Percentiles rank a stretch among this genome's conserved stretches.
phyloP scores from a whole-genome alignment of 2,113 vertebrate species.

The Climacteris rufus region DNA sequence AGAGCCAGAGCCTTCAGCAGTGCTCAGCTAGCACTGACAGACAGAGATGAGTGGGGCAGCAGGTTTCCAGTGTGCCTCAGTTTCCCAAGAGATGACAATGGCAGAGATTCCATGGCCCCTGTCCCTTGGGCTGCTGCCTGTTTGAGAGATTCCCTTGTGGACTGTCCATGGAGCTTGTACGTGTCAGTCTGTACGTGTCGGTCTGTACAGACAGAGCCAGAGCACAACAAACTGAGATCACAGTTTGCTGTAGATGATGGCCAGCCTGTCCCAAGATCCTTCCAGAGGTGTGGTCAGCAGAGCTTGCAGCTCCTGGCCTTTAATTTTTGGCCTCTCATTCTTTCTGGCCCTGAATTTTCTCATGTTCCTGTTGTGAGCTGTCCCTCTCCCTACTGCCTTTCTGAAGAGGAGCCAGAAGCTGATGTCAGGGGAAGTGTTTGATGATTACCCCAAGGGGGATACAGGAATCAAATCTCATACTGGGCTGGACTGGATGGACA shows the following conservation, averaged over 20 bases:
- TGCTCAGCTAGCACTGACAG: background rate
- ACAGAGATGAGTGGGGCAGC: background rate
- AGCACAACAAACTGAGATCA: background rate
- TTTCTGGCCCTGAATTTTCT: background rate
- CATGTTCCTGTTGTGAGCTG: background rate
- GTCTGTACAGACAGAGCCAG: background rate
- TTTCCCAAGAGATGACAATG: background rate
- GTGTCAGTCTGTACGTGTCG: accelerated
- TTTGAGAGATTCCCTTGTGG: background rate
- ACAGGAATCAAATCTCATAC: background rate
- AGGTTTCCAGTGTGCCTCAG: background rate
- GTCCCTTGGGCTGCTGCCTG: background rate
- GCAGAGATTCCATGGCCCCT: background rate
- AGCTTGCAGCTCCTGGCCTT: background rate
- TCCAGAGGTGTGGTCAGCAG: background rate
- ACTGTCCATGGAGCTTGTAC: background rate
- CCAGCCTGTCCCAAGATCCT: background rate
- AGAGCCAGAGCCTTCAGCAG: background rate
- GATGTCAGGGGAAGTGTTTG: background rate
- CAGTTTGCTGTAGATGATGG: background rate
- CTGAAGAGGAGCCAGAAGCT: background rate
- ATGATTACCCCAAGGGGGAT: background rate
- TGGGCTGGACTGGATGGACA: background rate
- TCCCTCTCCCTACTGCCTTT: background rate
- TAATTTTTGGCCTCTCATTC: background rate